Conservation (phyloP, 2,797 vertebrate species). For the Macroramphosus scolopax region DNA sequence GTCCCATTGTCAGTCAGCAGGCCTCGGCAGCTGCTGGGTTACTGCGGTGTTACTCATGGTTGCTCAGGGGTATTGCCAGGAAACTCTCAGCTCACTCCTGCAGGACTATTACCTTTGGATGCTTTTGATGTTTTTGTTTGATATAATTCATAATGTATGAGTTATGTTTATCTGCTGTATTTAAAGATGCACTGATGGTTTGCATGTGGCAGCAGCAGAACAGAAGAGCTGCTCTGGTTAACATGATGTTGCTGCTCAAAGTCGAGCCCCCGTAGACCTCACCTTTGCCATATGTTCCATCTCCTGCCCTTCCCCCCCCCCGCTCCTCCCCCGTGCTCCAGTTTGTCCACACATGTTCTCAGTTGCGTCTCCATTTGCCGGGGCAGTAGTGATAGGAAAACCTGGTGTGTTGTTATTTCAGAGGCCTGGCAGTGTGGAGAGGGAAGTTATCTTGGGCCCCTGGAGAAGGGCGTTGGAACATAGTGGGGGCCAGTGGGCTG, state of each 20-base stretch:
- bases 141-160: too few relatives aligned
- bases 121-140: too few relatives aligned
- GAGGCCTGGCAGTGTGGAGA: slow-evolving; percentile 58
- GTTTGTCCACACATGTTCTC: slow-evolving; percentile 71
- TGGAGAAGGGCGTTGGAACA: slow-evolving; percentile 53
- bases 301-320: slow-evolving; percentile 5
- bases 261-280: slow-evolving; percentile 36
- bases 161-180: too few relatives aligned
- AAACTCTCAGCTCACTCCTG: slow-evolving; percentile 33
- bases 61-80: slow-evolving; percentile 54
- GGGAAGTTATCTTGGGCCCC: slow-evolving; percentile 68
- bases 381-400: slow-evolving; percentile 64
- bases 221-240: slow-evolving; percentile 26
- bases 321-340: slow-evolving; percentile 14
- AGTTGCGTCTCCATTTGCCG: slow-evolving; percentile 63
- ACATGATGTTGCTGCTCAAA: slow-evolving; percentile 34
- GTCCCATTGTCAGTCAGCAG: slow-evolving; percentile 64
- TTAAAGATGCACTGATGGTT: too few relatives aligned
- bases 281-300: slow-evolving; percentile 66
- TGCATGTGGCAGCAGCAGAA: slow-evolving; percentile 22
- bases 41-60: slow-evolving; percentile 43
- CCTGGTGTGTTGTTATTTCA: slow-evolving; percentile 72
- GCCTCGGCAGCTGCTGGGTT: slow-evolving; percentile 66
- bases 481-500: slow-evolving; percentile 48
- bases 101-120: too few relatives aligned